Conservation (phyloP, 2,797 vertebrate genomes). For the Silurus aristotelis region DNA sequence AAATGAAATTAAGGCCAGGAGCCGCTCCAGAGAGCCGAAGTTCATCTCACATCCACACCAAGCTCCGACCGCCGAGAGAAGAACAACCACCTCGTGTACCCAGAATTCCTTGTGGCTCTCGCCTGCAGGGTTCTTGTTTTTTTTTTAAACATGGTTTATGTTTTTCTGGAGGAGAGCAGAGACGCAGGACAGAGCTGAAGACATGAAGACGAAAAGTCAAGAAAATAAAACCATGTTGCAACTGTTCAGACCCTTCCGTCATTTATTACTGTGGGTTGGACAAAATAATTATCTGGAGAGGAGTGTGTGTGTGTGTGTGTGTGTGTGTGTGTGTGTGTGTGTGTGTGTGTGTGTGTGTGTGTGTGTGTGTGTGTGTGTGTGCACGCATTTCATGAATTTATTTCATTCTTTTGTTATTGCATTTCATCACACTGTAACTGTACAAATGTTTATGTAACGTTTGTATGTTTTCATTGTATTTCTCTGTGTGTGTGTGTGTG, state of each 20-base stretch:
- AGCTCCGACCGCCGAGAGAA: conserved; percentile 37
- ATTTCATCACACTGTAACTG: conserved; percentile 38
- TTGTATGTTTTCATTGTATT: conserved; percentile 38
- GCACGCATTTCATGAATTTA: conserved; percentile 30
- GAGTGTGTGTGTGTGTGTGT: conserved; percentile 24
- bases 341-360: conserved; percentile 1
- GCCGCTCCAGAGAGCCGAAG: conserved; percentile 37
- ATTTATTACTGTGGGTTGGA: conserved; percentile 44
- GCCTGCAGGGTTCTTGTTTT: not conserved
- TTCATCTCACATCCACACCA: conserved; percentile 9
- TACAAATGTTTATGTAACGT: conserved; percentile 35
- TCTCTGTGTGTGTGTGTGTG: conserved; percentile 67
- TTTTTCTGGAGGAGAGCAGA: conserved; percentile 30
- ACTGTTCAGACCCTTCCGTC: conserved; percentile 53
- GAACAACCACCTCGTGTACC: conserved; percentile 41
- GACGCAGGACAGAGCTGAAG: conserved; percentile 20
- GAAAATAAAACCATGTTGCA: conserved; percentile 29
- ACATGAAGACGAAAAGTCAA: conserved; percentile 30
- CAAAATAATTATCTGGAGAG: conserved; percentile 36
- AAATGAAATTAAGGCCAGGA: conserved; percentile 14
- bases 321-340: not conserved
- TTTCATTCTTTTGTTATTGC: conserved; percentile 37
- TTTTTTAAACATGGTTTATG: conserved; percentile 32
- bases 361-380: conserved; percentile 7
- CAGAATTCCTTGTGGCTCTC: conserved; percentile 43